These are phyloP conservation scores for Therioaphis trifolii DNA, from an alignment of 2,888 invertebrate genomes.

Conservation along the genomic window DNA sequence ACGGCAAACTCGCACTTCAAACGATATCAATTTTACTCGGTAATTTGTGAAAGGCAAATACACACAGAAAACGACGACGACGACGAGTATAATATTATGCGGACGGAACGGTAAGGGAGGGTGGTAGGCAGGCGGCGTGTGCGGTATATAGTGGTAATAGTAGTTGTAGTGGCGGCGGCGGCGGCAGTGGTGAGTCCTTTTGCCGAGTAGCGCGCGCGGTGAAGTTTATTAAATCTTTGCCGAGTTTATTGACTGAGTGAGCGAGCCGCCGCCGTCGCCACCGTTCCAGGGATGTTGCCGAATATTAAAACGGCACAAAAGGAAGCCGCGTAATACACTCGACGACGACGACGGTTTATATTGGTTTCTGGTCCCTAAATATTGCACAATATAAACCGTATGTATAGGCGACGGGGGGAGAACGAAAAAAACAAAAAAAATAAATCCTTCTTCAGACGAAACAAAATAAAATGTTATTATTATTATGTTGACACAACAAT, in stretches of 20 bases:
- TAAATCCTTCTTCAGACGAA: background rate
- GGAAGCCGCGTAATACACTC: conserved; percentile 53
- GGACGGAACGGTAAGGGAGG: background rate
- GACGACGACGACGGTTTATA: conserved; percentile 43
- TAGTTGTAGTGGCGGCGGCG: background rate
- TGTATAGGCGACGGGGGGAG: background rate
- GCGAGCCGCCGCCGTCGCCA: background rate
- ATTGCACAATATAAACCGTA: too few relatives aligned
- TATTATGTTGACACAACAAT: too few relatives aligned
- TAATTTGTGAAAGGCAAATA: conserved; percentile 57
- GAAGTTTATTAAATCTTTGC: conserved; percentile 61
- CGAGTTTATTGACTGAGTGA: conserved; percentile 58
- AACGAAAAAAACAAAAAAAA: background rate
- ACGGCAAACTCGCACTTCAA: conserved; percentile 50
- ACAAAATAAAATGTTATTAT: background rate
- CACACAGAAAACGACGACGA: conserved; percentile 12
- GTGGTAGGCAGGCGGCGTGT: background rate
- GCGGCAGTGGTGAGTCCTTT: conserved; percentile 11
- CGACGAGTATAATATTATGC: background rate
- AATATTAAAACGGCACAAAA: conserved; percentile 61
- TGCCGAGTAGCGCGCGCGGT: conserved; percentile 14
- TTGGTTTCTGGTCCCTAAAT: conserved; percentile 49
- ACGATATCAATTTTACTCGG: conserved; percentile 57
- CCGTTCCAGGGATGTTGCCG: conserved; percentile 47
- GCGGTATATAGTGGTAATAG: background rate